These are phyloP conservation scores for Melanaphis sacchari DNA, from an alignment of 1,140 invertebrate species.

Conservation along the genomic window DNA sequence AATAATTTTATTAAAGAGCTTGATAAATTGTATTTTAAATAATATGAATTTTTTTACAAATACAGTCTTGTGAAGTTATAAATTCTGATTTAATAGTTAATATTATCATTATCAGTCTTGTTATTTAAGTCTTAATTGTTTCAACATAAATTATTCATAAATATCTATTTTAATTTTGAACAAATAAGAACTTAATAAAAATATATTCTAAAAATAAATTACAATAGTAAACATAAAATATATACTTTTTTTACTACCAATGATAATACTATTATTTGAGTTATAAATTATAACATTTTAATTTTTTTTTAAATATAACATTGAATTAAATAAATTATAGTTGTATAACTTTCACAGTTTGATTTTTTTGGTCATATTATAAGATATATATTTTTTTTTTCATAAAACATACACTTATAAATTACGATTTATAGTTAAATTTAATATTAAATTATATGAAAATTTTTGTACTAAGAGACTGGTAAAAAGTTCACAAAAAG, in stretches of 20 bases:
- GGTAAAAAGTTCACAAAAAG: constrained; percentile 66
- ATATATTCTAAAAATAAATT: not conserved
- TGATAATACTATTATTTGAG: too few relatives aligned
- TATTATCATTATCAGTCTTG: too few relatives aligned
- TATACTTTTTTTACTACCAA: not conserved
- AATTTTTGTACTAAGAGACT: constrained; percentile 64
- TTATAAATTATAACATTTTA: too few relatives aligned
- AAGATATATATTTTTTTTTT: not conserved
- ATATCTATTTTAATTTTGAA: not conserved
- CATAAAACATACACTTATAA: not conserved
- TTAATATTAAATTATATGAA: not conserved
- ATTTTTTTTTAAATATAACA: not conserved
- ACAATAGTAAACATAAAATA: not conserved
- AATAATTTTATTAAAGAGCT: too few relatives aligned
- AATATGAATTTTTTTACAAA: not conserved
- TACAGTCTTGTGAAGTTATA: not conserved
- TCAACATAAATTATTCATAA: not conserved
- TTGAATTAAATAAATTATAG: not conserved
- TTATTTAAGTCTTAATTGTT: not conserved
- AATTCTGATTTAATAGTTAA: not conserved
- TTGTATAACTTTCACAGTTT: not conserved
- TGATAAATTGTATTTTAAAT: too few relatives aligned
- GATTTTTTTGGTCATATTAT: not conserved
- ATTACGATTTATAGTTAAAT: not conserved
- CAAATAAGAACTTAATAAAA: not conserved